A percentile compares a stretch with the other conserved stretches of the same genome.
These are phyloP conservation scores for Camponotus floridanus DNA, from an alignment of 1,140 invertebrate species.

Conservation along the genomic window DNA sequence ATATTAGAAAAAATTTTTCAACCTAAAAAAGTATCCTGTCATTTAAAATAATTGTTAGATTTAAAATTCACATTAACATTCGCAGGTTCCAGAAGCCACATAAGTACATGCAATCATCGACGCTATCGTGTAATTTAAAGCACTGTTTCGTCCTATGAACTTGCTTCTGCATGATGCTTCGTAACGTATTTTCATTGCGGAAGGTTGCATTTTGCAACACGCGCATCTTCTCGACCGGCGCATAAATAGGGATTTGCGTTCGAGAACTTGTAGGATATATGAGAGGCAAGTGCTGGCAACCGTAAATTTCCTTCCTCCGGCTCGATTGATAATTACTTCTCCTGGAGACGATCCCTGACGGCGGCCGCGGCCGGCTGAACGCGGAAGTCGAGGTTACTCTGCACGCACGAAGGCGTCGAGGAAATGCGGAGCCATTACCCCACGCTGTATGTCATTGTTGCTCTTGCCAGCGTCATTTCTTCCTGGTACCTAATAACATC, in stretches of 20 bases:
- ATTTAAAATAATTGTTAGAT: background rate
- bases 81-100: background rate
- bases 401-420: slow-evolving; percentile 67
- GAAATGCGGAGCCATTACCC: slow-evolving; percentile 61
- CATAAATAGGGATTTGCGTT: slow-evolving; percentile 12
- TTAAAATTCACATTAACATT: background rate
- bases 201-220: slow-evolving; percentile 42
- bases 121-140: background rate
- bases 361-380: slow-evolving; percentile 47
- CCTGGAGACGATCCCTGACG: slow-evolving; percentile 39
- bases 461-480: slow-evolving; percentile 31
- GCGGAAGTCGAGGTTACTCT: slow-evolving; percentile 65
- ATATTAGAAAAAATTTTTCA: background rate
- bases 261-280: background rate
- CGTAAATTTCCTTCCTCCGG: slow-evolving; percentile 16
- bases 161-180: slow-evolving; percentile 17
- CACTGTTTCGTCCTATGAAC: background rate
- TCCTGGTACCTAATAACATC: background rate
- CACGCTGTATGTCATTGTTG: slow-evolving; percentile 46
- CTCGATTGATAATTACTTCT: slow-evolving; percentile 62
- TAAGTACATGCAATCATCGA: background rate
- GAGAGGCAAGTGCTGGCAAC: background rate
- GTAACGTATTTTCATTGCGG: slow-evolving; percentile 19
- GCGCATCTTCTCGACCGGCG: background rate
- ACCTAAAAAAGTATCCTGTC: background rate